Percentiles rank a stretch among this genome's conserved stretches.
These are phyloP conservation scores for Oasisia sp. DNA, from an alignment of 2,888 invertebrate species.

Conservation along the genomic window DNA sequence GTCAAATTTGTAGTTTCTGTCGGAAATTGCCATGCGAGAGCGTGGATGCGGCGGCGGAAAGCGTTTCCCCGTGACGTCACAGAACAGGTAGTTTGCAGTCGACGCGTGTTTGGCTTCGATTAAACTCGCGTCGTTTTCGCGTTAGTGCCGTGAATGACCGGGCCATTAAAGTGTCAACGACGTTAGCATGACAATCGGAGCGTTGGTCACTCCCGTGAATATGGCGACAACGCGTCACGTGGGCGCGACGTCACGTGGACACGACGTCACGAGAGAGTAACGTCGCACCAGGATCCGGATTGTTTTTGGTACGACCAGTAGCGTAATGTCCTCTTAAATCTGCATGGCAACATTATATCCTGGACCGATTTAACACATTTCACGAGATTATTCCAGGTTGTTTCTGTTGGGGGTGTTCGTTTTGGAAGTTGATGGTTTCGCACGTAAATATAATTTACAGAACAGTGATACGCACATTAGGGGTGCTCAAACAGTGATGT, in stretches of 20 bases:
- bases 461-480: too few relatives aligned
- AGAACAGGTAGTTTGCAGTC: background rate
- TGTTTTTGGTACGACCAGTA: too few relatives aligned
- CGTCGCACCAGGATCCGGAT: background rate
- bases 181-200: background rate
- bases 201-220: too few relatives aligned
- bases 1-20: constrained; percentile 3
- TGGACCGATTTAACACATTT: too few relatives aligned
- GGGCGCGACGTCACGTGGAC: background rate
- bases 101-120: background rate
- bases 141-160: background rate
- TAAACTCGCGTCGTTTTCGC: background rate
- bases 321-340: too few relatives aligned
- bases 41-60: background rate
- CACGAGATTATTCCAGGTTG: too few relatives aligned
- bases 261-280: background rate
- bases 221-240: background rate
- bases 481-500: too few relatives aligned
- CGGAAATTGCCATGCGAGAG: constrained; percentile 7
- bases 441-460: too few relatives aligned
- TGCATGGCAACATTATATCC: too few relatives aligned
- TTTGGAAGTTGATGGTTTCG: too few relatives aligned
- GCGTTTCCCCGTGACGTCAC: background rate
- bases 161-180: background rate
- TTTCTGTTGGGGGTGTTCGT: too few relatives aligned